Base-by-base conservation (phyloP, 2,888 invertebrate genomes). In the Strigamia crassipes region DNA sequence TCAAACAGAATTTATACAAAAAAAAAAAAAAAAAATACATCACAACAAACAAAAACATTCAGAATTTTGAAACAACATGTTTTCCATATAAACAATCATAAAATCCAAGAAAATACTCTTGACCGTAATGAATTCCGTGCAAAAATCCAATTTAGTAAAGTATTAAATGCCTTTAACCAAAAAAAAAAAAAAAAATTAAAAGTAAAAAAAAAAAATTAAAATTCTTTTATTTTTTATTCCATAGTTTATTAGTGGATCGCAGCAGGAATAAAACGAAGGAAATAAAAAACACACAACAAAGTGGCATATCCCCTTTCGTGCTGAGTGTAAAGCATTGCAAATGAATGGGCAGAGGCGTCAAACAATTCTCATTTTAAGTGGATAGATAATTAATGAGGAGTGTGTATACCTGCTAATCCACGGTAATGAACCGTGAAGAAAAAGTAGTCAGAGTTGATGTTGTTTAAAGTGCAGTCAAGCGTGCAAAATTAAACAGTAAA, bases 341-440 rank as follows among this genome's bases (percentile, higher is more conserved):
- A 61, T 61, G 18, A 61, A 15, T 18, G 61, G 8, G 61, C 61
- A 61, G n/a, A 61, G 61, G 51, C 18, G n/a, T 61, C 18, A 61
- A 61, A 61, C 23, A 42, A 34, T 61, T 15, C 61, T 56, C 56
- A 56, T n/a, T 18, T 56, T 61, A 18, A n/a, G 61, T 61, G 61
- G 61, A 61, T 5, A n/a, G 61, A 61, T 61, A 61, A 61, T 61
- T 61, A 61, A 61, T 61, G 18, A 61, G 61, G n/a, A 51, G 51
- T 18, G 51, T 18, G n/a, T n/a, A n/a, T n/a, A 61, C 61, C 18
- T 61, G 61, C 10, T 61, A 61, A 61, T 5, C 5, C 61, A 18
- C 61, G 18, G 61, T 61, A 61, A 61, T 61, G 61, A 61, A 61
- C 61, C 61, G 61, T 61, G 61, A 61, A 61, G 18, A 61, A 61